Percentiles rank a stretch among this genome's conserved stretches.
phyloP scores from a whole-genome alignment of 1,140 invertebrate genomes.

The Eurosta solidaginis region DNA sequence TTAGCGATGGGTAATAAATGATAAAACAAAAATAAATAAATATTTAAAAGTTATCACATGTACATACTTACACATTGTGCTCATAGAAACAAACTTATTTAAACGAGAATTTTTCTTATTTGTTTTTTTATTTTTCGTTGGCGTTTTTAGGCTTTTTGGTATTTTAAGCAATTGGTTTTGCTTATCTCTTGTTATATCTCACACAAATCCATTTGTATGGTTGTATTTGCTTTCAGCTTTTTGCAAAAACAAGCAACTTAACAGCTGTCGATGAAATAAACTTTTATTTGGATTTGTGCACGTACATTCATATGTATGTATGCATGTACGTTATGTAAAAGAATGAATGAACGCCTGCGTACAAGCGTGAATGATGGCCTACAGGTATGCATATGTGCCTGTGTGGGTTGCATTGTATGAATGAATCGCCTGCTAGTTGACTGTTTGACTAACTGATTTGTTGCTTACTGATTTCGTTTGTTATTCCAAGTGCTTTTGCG shows the following conservation, averaged over 20 bases:
- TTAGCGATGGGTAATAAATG: no score
- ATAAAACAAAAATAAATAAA: no score
- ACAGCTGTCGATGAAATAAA: constrained; percentile 4
- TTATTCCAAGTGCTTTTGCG: not conserved
- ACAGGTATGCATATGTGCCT: not conserved
- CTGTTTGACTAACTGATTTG: not conserved
- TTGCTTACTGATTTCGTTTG: not conserved
- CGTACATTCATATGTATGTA: no score
- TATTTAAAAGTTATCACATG: no score
- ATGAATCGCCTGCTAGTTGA: not conserved
- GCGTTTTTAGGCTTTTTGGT: not conserved
- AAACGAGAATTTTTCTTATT: not conserved
- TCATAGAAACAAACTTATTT: no score
- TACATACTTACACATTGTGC: no score
- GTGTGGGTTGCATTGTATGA: not conserved
- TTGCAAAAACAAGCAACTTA: not conserved
- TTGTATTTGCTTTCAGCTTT: no score
- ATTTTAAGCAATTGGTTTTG: no score
- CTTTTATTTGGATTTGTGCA: not conserved
- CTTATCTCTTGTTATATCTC: no score
- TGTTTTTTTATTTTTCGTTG: not conserved
- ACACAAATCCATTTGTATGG: no score
- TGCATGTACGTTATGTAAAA: no score
- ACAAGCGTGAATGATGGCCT: not conserved
- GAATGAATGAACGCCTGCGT: not conserved